A percentile compares a stretch with the other conserved stretches of the same genome.
Evolutionary conservation across 2,797 vertebrate genomes (phyloP).

Genomic region (Agapornis canus): DNA sequence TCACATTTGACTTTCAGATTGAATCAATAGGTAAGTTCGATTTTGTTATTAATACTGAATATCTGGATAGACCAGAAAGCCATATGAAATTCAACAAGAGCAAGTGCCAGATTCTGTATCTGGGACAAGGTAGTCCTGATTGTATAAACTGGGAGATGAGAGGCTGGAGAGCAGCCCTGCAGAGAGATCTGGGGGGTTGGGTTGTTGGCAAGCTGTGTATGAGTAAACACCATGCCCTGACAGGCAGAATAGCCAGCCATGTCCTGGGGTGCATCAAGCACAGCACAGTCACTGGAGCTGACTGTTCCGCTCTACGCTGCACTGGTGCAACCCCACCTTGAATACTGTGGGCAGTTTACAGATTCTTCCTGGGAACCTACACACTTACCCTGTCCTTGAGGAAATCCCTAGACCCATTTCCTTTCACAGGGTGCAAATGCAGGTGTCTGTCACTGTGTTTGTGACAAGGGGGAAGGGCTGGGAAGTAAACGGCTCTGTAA

Average conservation of each 20-base stretch:
- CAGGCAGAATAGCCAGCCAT: rapidly evolving
- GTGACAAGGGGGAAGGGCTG: neutral
- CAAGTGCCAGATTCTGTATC: neutral
- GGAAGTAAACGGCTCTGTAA: neutral
- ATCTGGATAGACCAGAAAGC: neutral
- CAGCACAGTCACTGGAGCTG: neutral
- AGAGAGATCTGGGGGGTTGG: neutral
- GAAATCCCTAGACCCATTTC: neutral
- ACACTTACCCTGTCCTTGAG: neutral
- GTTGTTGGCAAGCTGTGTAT: neutral
- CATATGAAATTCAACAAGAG: neutral
- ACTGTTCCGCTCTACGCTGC: neutral
- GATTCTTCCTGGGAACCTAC: neutral
- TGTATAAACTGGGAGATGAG: rapidly evolving
- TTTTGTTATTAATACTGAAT: neutral
- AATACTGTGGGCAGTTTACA: neutral
- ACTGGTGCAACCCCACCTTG: neutral
- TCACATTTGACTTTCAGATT: slow-evolving; percentile 95
- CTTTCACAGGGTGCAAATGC: neutral
- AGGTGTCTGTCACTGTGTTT: neutral
- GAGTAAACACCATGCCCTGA: neutral
- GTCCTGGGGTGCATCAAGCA: neutral
- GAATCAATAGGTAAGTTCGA: slow-evolving; percentile 87
- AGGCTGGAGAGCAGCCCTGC: neutral
- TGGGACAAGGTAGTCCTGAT: neutral